Conservation (phyloP, 2,797 vertebrate genomes). For the Epinephelus malabaricus region DNA sequence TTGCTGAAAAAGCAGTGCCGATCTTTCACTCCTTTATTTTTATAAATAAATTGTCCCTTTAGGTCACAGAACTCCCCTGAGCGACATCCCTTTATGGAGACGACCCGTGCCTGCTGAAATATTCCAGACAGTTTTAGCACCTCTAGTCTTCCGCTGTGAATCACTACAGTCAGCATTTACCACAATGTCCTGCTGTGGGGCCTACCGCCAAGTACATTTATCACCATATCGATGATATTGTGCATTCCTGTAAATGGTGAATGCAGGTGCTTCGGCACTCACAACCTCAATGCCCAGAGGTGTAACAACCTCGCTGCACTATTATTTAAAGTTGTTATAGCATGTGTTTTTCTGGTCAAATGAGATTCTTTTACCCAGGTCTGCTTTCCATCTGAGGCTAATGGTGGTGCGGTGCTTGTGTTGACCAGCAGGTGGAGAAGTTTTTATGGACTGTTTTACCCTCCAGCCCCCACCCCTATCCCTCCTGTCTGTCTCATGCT, state of each 20-base stretch:
- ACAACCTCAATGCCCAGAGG: slow-evolving; percentile 27
- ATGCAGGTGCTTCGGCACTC: slow-evolving; percentile 27
- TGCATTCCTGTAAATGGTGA: slow-evolving; percentile 32
- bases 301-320: slow-evolving; percentile 31
- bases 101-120: slow-evolving; percentile 56
- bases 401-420: slow-evolving; percentile 15
- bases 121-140: slow-evolving; percentile 63
- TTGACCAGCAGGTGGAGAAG: slow-evolving; percentile 75
- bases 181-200: slow-evolving; percentile 45
- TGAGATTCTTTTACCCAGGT: background rate
- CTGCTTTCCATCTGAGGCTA: background rate
- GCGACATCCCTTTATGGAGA: slow-evolving; percentile 64
- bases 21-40: slow-evolving; percentile 34
- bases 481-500: slow-evolving; percentile 66
- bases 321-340: slow-evolving; percentile 37
- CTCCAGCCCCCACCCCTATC: slow-evolving; percentile 56
- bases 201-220: slow-evolving; percentile 61
- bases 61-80: slow-evolving; percentile 51
- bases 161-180: slow-evolving; percentile 67
- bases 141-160: slow-evolving; percentile 49
- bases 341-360: slow-evolving; percentile 32
- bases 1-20: slow-evolving; percentile 30
- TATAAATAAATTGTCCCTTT: slow-evolving; percentile 57
- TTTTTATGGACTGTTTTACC: slow-evolving; percentile 41
- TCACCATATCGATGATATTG: slow-evolving; percentile 54